phyloP scores from a whole-genome alignment of 2,113 vertebrate genomes.

The Herpetotheres cachinnans region DNA sequence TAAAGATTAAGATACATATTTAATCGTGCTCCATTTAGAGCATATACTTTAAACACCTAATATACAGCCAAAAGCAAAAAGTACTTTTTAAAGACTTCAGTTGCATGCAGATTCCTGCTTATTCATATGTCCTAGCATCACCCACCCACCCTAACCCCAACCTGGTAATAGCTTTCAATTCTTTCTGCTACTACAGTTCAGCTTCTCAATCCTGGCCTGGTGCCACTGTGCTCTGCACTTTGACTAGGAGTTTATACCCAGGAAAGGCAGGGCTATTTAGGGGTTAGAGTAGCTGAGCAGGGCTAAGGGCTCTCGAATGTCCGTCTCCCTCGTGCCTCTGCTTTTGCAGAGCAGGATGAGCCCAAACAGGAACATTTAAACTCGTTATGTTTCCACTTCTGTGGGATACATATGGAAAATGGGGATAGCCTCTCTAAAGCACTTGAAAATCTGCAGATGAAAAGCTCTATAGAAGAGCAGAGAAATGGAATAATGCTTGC shows the following conservation, averaged over 20 bases:
- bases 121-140: neutral
- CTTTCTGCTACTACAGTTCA: neutral
- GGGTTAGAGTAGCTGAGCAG: neutral
- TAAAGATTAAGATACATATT: neutral
- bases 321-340: neutral
- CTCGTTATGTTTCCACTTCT: neutral
- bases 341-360: neutral
- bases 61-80: neutral
- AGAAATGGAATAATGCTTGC: neutral
- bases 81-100: neutral
- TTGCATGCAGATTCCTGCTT: neutral
- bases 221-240: neutral
- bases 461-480: neutral
- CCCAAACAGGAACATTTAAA: neutral
- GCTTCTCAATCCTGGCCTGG: neutral
- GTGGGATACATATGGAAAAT: neutral
- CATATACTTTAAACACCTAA: neutral
- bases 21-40: neutral
- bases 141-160: no score
- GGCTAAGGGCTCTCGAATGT: neutral
- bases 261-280: neutral
- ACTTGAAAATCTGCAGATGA: neutral
- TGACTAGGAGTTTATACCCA: neutral
- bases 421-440: neutral
- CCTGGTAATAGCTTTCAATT: neutral